Evolutionary conservation across 2,113 vertebrate species (phyloP), one percentile per base, ranked within the genome.

Genomic region (Actinemys pallida): DNA sequence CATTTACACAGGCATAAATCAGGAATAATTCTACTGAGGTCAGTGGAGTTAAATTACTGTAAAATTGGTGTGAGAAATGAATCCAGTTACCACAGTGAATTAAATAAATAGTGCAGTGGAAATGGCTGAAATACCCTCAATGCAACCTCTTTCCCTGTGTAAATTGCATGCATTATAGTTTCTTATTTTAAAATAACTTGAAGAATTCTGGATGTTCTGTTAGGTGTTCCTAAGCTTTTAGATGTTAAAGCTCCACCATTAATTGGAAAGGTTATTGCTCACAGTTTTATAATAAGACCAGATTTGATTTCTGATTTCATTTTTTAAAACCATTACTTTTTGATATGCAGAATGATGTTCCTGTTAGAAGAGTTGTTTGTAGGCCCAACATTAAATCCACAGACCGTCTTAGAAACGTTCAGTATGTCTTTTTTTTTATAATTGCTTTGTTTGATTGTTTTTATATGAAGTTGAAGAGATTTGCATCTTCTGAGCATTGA

Each of bases 291-390:
- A 47, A 78, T 78, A 78, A 72, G 65, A 56, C 79, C 56, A 57
- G 24, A 62, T 80, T 20, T 78, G 29, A 29, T 83, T 89, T 88
- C 53, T 2, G 5, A 53, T 83, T 10, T 94, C 29, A 19, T 88
- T 94, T 65, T 52, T 78, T 84, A 84, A 78, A 93, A 13, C 27
- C 25, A 0, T 57, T 88, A 5, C 2, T 82, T 89, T 89, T 19
- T 91, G 19, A 65, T 57, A 2, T 0, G 31, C 29, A 50, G 5
- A 47, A 47, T 76, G 24, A 14, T 17, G 4, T 87, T 94, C 89
- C 78, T 92, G 59, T 39, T 45, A 50, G 1, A 62, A 56, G 4
- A 24, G 59, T 29, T 3, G 2, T 52, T 16, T 0, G 0, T 47
- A 24, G 25, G 42, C 22, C 75, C 42, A 45, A 47, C 42, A 27